Evolutionary conservation across 2,797 vertebrate species (phyloP).

Genomic region (Rhinichthys osculus): DNA sequence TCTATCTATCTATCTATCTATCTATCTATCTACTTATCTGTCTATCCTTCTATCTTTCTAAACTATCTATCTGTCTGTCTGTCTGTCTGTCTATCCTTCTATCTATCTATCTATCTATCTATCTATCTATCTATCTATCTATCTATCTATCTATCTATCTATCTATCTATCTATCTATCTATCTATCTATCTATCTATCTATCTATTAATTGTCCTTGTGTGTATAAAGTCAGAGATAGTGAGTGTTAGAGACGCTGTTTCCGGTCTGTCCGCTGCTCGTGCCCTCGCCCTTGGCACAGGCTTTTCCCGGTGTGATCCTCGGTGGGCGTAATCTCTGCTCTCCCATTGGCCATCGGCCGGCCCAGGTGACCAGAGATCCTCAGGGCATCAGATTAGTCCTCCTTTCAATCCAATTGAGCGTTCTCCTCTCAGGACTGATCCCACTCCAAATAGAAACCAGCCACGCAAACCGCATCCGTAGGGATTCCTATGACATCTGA

Average conservation of each 20-base stretch:
- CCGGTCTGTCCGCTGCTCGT: background rate
- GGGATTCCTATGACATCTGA: conserved; percentile 43
- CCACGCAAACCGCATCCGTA: conserved; percentile 5
- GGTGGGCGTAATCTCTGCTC: conserved; percentile 38
- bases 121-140: background rate
- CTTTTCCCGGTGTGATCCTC: background rate
- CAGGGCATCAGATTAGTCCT: conserved; percentile 52
- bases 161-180: conserved; percentile 55
- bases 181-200: conserved; percentile 44
- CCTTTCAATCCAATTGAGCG: conserved; percentile 61
- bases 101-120: background rate
- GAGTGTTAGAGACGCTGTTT: conserved; percentile 11
- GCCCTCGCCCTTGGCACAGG: conserved; percentile 14
- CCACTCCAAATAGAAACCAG: conserved; percentile 55
- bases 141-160: background rate
- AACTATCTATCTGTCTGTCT: too few species aligned
- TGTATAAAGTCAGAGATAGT: background rate
- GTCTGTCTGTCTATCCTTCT: accelerated
- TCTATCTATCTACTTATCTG: background rate
- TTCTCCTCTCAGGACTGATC: conserved; percentile 37
- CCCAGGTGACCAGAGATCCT: conserved; percentile 27
- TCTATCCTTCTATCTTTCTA: accelerated
- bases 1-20: background rate
- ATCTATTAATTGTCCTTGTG: background rate
- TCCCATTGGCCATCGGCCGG: conserved; percentile 43